Conservation (phyloP, 2,888 invertebrate genomes). For the Eupithecia dodoneata region DNA sequence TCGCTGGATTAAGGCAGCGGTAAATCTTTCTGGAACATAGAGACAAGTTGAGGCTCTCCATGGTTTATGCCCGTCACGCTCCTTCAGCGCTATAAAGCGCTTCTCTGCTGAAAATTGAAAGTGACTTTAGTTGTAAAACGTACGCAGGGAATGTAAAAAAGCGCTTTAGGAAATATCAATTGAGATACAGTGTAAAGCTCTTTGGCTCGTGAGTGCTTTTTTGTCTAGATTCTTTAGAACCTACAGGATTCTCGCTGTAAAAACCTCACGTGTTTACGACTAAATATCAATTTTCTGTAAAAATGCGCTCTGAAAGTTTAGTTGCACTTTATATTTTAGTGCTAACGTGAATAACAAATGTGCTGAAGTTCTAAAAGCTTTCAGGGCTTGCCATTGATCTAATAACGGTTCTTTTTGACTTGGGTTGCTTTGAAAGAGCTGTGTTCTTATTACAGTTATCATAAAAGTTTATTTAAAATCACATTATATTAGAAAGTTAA, state of each 20-base stretch:
- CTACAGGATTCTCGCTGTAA: conserved; percentile 9
- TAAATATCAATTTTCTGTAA: conserved; percentile 12
- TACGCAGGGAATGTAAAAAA: conserved; percentile 61
- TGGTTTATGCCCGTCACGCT: conserved; percentile 75
- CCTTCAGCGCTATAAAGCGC: conserved; percentile 73
- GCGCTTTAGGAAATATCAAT: conserved; percentile 69
- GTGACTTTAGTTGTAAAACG: conserved; percentile 80
- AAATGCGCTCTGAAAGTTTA: conserved; percentile 16
- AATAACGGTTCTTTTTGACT: conserved; percentile 18
- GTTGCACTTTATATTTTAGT: conserved; percentile 22
- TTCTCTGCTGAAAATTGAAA: conserved; percentile 79
- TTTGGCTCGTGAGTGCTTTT: conserved; percentile 27
- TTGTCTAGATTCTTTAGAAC: conserved; percentile 30
- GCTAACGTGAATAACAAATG: conserved; percentile 22
- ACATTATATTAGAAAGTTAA: not conserved
- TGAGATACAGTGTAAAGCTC: conserved; percentile 34
- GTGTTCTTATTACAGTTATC: not conserved
- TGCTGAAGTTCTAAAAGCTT: conserved; percentile 29
- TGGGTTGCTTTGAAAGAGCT: conserved; percentile 4
- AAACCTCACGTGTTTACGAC: conserved; percentile 5
- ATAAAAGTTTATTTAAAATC: not conserved
- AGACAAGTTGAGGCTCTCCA: conserved; percentile 66
- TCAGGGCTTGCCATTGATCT: conserved; percentile 17
- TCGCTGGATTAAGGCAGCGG: conserved; percentile 50
- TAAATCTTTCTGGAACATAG: conserved; percentile 59